Conservation (phyloP, 2,797 vertebrate genomes). For the Bradypodion pumilum region DNA sequence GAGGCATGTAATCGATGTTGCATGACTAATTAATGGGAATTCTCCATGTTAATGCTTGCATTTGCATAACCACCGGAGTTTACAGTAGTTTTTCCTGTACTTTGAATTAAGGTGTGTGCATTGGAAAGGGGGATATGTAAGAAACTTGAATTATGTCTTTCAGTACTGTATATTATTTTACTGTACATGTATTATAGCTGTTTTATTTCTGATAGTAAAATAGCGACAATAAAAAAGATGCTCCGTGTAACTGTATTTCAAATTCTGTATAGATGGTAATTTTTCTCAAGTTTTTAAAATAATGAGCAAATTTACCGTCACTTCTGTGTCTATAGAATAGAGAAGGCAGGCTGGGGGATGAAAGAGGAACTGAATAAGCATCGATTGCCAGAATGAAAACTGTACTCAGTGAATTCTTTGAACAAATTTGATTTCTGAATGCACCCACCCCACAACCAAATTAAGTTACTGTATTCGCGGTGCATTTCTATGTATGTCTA, state of each 20-base stretch:
- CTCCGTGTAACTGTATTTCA: constrained; percentile 69
- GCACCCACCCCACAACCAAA: constrained; percentile 60
- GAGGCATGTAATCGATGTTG: constrained; percentile 55
- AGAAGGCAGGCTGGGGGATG: constrained; percentile 39
- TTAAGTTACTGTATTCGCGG: constrained; percentile 73
- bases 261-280: constrained; percentile 74
- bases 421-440: constrained; percentile 72
- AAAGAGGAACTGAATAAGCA: constrained; percentile 75
- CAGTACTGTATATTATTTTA: constrained; percentile 63
- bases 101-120: not conserved
- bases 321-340: constrained; percentile 73
- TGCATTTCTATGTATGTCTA: not conserved
- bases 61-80: constrained; percentile 37
- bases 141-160: constrained; percentile 59
- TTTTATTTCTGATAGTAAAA: constrained; percentile 67
- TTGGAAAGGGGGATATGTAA: constrained; percentile 27
- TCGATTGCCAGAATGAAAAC: constrained; percentile 76
- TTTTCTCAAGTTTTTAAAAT: constrained; percentile 65
- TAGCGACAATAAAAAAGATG: constrained; percentile 63
- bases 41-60: constrained; percentile 36
- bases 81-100: constrained; percentile 40
- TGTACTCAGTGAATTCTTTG: constrained; percentile 73
- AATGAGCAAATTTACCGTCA: constrained; percentile 73
- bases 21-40: constrained; percentile 52
- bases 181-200: constrained; percentile 59